phyloP scores from a whole-genome alignment of 2,888 invertebrate genomes.

The Tachina grossa region DNA sequence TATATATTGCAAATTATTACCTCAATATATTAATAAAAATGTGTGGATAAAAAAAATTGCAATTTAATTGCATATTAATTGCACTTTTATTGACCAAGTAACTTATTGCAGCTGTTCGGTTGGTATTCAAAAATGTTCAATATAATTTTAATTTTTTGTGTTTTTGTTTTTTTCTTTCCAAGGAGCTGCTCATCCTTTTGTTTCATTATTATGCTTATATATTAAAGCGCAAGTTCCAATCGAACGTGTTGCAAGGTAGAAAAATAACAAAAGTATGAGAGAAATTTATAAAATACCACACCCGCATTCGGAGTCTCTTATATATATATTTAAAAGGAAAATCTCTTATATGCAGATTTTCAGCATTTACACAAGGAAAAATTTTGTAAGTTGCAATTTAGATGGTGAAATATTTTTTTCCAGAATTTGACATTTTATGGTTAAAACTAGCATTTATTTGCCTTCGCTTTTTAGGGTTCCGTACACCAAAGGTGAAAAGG shows the following conservation, averaged over 20 bases:
- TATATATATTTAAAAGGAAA: not conserved
- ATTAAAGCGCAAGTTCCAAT: conserved; percentile 7
- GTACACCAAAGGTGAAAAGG: too few relatives aligned
- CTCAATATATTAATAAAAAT: conserved; percentile 41
- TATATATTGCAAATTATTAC: conserved; percentile 43
- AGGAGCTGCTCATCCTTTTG: not conserved
- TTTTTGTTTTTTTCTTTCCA: not conserved
- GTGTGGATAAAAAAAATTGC: conserved; percentile 7
- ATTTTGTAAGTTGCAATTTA: too few relatives aligned
- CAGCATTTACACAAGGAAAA: not conserved
- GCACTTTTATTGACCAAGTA: conserved; percentile 59
- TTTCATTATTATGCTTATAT: not conserved
- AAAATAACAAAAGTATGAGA: conserved; percentile 32
- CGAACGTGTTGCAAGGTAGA: conserved; percentile 28
- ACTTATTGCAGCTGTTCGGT: conserved; percentile 38
- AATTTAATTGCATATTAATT: conserved; percentile 59
- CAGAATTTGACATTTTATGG: too few relatives aligned
- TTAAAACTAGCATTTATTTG: too few relatives aligned
- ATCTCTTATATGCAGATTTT: not conserved
- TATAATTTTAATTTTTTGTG: conserved; percentile 1
- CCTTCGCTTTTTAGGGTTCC: too few relatives aligned
- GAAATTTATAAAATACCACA: conserved; percentile 51
- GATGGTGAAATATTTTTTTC: too few relatives aligned
- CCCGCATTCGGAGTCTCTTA: conserved; percentile 48
- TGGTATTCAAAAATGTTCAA: conserved; percentile 3